Evolutionary conservation across 2,797 vertebrate species (phyloP).

Genomic region (Anabacerthia variegaticeps): DNA sequence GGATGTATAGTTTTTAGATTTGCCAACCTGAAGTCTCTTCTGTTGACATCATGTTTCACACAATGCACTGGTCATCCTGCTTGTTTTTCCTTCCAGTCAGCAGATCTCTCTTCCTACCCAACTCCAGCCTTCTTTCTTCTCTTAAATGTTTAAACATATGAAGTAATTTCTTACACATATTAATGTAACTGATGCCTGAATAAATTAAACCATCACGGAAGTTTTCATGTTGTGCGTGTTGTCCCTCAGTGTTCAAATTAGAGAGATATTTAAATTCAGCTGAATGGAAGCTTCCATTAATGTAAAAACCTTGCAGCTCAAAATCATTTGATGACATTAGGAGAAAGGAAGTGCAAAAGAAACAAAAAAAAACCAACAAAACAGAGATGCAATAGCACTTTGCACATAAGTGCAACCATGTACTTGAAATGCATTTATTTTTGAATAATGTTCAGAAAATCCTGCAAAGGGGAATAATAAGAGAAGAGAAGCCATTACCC

Average conservation of each 20-base stretch:
- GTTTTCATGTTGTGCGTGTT: not conserved
- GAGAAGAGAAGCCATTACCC: not conserved
- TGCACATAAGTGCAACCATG: not conserved
- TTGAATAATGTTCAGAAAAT: not conserved
- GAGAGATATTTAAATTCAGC: conserved; percentile 5
- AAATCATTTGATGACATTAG: not conserved
- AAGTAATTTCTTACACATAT: not conserved
- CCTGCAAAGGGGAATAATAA: not conserved
- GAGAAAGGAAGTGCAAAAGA: not conserved
- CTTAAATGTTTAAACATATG: not conserved
- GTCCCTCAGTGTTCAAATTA: not conserved
- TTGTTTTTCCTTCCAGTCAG: not conserved
- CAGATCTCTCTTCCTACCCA: not conserved
- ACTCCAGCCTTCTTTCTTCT: not conserved
- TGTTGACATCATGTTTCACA: not conserved
- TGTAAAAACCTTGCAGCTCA: not conserved
- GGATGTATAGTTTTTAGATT: not conserved
- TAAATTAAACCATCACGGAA: not conserved
- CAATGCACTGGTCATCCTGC: not conserved
- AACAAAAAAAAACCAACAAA: not conserved
- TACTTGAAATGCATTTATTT: conserved; percentile 29
- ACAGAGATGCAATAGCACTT: not conserved
- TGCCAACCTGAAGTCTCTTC: not conserved
- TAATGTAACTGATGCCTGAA: not conserved
- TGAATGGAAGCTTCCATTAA: conserved; percentile 1